Percentiles rank a stretch among this genome's conserved stretches.
Conservation (phyloP, 2,797 vertebrate genomes). For the Dipus sagitta region DNA sequence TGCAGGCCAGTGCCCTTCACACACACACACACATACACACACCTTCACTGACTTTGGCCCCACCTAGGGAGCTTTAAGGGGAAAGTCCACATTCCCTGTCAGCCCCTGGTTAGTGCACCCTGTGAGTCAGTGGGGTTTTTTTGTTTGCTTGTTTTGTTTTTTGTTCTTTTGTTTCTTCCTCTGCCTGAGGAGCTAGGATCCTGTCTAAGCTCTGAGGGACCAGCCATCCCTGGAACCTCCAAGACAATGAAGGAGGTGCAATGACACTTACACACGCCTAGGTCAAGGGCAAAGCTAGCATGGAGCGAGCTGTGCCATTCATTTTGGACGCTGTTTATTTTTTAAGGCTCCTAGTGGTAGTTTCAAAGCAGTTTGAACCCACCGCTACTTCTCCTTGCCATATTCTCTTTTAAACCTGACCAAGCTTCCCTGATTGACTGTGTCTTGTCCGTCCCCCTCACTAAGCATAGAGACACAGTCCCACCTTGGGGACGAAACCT, state of each 20-base stretch:
- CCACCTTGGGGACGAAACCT: background rate
- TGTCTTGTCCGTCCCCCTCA: background rate
- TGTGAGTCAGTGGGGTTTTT: conserved; percentile 64
- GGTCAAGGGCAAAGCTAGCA: background rate
- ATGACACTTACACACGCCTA: background rate
- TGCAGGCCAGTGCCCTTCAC: background rate
- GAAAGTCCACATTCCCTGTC: background rate
- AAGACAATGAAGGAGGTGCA: background rate
- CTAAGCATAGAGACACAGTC: background rate
- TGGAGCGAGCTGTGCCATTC: background rate
- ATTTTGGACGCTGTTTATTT: conserved; percentile 8
- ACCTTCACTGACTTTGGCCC: background rate
- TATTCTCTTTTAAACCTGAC: background rate
- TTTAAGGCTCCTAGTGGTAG: background rate
- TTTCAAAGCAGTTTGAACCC: background rate
- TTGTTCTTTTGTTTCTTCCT: conserved; percentile 64
- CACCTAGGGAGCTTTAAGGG: background rate
- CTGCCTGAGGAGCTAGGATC: conserved; percentile 73
- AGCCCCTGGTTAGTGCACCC: background rate
- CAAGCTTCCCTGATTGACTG: background rate
- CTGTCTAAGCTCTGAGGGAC: conserved; percentile 79
- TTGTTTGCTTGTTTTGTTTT: too few species aligned
- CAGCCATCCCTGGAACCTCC: background rate
- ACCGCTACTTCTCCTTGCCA: background rate
- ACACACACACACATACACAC: too few species aligned